These are phyloP conservation scores for Botia kubotai DNA, from an alignment of 2,797 vertebrate species.

Conservation along the genomic window DNA sequence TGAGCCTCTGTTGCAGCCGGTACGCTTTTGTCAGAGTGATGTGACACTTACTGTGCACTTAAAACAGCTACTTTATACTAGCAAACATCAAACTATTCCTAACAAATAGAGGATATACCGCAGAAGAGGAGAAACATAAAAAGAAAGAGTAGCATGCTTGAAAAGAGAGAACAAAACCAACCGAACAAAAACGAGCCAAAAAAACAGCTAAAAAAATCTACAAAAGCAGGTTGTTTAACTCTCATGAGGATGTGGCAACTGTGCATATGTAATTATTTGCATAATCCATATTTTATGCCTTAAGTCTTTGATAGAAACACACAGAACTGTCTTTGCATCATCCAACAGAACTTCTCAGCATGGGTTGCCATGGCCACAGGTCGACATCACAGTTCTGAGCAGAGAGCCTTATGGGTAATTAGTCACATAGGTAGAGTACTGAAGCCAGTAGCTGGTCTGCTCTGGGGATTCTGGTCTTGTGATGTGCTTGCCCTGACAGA, in stretches of 20 bases:
- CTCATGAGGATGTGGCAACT: slow-evolving; percentile 34
- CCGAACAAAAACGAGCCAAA: slow-evolving; percentile 23
- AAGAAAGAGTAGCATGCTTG: background rate
- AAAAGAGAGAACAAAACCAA: slow-evolving; percentile 26
- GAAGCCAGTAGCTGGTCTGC: background rate
- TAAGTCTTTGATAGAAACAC: slow-evolving; percentile 35
- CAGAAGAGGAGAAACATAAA: background rate
- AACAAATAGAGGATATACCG: background rate
- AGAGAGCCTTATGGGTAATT: slow-evolving; percentile 41
- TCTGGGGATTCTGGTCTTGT: slow-evolving; percentile 10
- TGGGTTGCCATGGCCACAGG: slow-evolving; percentile 26
- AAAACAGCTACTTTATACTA: background rate
- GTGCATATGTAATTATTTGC: slow-evolving; percentile 44
- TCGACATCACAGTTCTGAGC: slow-evolving; percentile 21
- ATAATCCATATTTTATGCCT: slow-evolving; percentile 47
- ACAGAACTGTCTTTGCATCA: slow-evolving; percentile 38
- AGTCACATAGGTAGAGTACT: slow-evolving; percentile 18
- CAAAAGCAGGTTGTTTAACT: slow-evolving; percentile 38
- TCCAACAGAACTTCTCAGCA: slow-evolving; percentile 26
- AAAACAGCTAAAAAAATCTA: background rate
- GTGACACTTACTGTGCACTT: slow-evolving; percentile 16
- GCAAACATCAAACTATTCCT: background rate
- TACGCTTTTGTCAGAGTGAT: background rate
- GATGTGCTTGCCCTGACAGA: slow-evolving; percentile 33
- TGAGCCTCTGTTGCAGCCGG: background rate